A percentile compares a stretch with the other conserved stretches of the same genome.
Conservation (phyloP, 35 echinoderm and acorn worm genomes). For the Eucidaris tribuloides region DNA sequence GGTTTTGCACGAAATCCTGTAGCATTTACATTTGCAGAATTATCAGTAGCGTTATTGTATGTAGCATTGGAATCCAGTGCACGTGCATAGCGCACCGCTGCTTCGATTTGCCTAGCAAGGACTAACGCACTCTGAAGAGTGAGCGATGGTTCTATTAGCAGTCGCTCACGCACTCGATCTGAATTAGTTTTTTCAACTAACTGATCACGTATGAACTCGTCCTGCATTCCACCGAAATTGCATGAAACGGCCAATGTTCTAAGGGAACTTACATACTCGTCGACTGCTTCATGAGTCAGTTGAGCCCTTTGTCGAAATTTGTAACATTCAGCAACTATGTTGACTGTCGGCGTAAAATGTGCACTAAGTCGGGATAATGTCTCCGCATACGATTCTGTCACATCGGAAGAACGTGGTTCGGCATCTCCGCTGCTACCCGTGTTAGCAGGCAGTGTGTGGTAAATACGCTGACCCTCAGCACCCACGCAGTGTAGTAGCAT, state of each 20-base stretch:
- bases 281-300: constrained; percentile 27
- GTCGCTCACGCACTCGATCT: neutral
- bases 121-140: neutral
- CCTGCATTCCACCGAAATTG: constrained; percentile 15
- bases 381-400: neutral
- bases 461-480: constrained; percentile 43
- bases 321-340: constrained; percentile 56
- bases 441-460: neutral
- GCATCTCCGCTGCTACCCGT: neutral
- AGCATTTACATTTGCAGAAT: neutral
- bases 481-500: constrained; percentile 66
- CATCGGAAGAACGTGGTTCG: neutral
- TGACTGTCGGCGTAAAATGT: constrained; percentile 28
- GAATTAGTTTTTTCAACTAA: constrained; percentile 27
- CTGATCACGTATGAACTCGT: constrained; percentile 35
- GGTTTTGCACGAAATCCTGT: neutral
- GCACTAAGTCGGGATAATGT: neutral
- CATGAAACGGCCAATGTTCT: constrained; percentile 28
- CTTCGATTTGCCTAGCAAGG: neutral
- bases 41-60: neutral
- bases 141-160: constrained; percentile 17
- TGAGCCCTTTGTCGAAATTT: constrained; percentile 57
- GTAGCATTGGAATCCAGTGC: neutral
- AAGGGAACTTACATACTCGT: constrained; percentile 19
- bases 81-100: neutral